Base-by-base conservation (phyloP, 1,140 invertebrate species). In the Pachypeltis micranthus region DNA sequence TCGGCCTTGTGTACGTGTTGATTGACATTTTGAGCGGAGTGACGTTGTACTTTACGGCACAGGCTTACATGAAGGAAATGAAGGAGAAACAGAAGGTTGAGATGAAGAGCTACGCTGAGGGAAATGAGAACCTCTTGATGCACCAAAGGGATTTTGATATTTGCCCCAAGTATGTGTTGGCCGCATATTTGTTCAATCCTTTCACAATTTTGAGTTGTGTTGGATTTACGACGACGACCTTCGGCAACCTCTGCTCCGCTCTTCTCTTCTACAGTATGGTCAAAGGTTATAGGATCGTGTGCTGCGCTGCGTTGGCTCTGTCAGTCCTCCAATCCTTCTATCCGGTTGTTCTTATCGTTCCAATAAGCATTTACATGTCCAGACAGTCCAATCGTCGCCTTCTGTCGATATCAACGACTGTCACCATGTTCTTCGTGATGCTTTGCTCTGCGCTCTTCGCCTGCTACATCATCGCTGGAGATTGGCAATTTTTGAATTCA, bases 111-210 rank as follows among this genome's bases (percentile, higher is more conserved):
- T 83, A 83, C 66, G 77, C 81, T 10, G 75, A 80, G 65, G 82
- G 85, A 67, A 79, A 80, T 0, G 74, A 76, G 59, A 72, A 79
- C 44, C 74, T 87, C 68, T 73, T 86, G 44, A 72, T 87, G 19
- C 78, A 73, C 63, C 73, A 76, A 14, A 67, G 73, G 1, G 80
- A 86, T 66, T 73, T 81, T 28, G 68, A 74, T 39, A 75, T 77
- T 64, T 77, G 81, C 39, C 77, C 84, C 2, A 73, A 85, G 39
- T 86, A 86, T 71, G 86, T 91, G 0, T 73, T 84, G 65, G 82
- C 85, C 61, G 86, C 88, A 0, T 96, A 95, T 78, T 78, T 96
- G 10, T 90, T 96, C 65, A 97, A 96, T 78, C 96, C 96, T 0
- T 93, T 93, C 71, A 86, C 86, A 29, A 81, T 98, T 51, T 76